Base-by-base conservation (phyloP, 2,113 vertebrate species). In the Campylomormyrus numenius region DNA sequence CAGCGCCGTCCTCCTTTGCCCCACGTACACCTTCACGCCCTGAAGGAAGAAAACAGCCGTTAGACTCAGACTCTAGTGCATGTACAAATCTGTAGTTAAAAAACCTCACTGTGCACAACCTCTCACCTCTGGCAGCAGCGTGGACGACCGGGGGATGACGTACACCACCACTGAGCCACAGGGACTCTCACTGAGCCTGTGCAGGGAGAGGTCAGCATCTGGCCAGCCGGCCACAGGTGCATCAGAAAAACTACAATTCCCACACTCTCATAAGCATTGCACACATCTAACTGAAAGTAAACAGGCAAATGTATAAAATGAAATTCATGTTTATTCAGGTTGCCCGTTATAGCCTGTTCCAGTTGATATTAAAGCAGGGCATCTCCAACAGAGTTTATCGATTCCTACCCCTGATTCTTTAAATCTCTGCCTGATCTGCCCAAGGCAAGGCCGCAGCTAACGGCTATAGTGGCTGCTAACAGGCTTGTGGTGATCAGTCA, bases 111-210 rank as follows among this genome's bases (percentile, higher is more conserved):
- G 27, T 45, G 27, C 42, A 66, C n/a, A 1, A 2, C 1, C 39
- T 74, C 92, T 50, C 94, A 99, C 98, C 97, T 97, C 92, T 46
- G 97, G 96, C 87, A 99, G 94, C 11, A 99, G 95, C 45, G 90
- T 87, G 0, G 97, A 97, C 24, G 93, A 93, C 50, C 97, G 95
- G 0, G 97, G 96, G 87, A 99, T 94, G 92, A 99, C 95, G 0
- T 97, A 98, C 46, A 98, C 31, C 3, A 97, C 96, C 92, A 99
- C 94, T 56, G 97, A 97, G 15, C 98, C 98, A 89, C 95, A 86
- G 0, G 93, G 91, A 86, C 95, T 91, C 2, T 97, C 96, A 90
- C 96, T 96, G 13, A 96, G 95, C 0, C 0, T 94, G 87, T 92
- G 93, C 90, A 99, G 93, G 89, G 95, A 93, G 0, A 94, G 92